Evolutionary conservation across 2,113 vertebrate genomes (phyloP).

Genomic region (Gallinago undulata): DNA sequence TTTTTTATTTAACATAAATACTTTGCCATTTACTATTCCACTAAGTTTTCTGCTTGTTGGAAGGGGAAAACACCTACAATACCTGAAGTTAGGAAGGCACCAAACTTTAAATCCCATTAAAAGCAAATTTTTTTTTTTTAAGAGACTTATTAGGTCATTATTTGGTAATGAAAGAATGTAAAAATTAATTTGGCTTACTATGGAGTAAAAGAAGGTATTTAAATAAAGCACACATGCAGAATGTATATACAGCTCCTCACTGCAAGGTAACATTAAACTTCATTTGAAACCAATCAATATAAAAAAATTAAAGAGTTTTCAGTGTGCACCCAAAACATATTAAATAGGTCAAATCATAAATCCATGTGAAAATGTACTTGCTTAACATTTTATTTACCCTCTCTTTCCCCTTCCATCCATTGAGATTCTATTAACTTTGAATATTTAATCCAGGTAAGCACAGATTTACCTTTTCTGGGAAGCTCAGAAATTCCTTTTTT

Average conservation of each 20-base stretch:
- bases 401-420: not conserved
- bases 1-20: not conserved
- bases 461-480: conserved; percentile 83
- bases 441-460: not conserved
- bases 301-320: not conserved
- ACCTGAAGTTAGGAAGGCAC: not conserved
- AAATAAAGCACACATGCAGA: not conserved
- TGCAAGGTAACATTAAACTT: not conserved
- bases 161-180: not conserved
- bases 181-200: not conserved
- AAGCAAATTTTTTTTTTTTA: not conserved
- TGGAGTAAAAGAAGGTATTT: not conserved
- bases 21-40: not conserved
- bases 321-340: not conserved
- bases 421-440: not conserved
- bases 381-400: not conserved
- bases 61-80: not conserved
- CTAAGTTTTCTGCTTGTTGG: not conserved
- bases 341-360: not conserved
- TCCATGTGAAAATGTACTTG: not conserved
- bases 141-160: rapidly evolving
- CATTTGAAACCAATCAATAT: not conserved
- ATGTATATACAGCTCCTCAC: not conserved
- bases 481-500: conserved; percentile 84
- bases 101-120: not conserved